Conservation (phyloP, 2,113 vertebrate genomes). For the Danio rerio region GRCz12tu NC_133184.1:36628001-36628500, state of each 20-base stretch:
- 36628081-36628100: no score
- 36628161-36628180: no score
- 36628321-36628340: neutral
- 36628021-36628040: no score
- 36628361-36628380: neutral
- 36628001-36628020: no score
- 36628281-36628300: constrained; percentile 94
- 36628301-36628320: constrained; percentile 2
- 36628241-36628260: constrained; percentile 82
- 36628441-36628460: neutral
- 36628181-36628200: no score
- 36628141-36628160: no score
- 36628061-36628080: no score
- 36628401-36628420: no score
- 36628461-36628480: neutral
- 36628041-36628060: no score
- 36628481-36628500: neutral
- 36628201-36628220: neutral
- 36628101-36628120: no score
- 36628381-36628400: neutral
- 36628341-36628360: neutral
- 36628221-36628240: neutral
- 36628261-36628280: constrained; percentile 96
- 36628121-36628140: no score
- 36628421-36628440: neutral